phyloP scores from a whole-genome alignment of 37 sponge, comb jelly and placozoan species.

The Geodia barretti region DNA sequence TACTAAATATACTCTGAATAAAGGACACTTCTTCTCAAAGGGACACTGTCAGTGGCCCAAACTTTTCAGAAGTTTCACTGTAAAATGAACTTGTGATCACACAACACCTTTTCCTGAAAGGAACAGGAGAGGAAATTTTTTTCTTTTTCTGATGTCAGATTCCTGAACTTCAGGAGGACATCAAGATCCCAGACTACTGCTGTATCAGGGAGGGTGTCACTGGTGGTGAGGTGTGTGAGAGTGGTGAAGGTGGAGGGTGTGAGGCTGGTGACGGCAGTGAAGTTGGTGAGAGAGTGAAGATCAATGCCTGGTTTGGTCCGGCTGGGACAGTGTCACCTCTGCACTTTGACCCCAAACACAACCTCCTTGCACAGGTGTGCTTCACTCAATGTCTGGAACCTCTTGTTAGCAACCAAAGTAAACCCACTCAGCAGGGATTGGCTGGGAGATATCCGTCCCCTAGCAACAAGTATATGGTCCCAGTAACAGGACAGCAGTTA shows the following conservation, averaged over 20 bases:
- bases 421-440: too few species aligned
- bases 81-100: too few species aligned
- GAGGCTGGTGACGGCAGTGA: background rate
- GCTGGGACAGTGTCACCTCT: slow-evolving; percentile 96
- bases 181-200: slow-evolving; percentile 90
- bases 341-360: slow-evolving; percentile 94
- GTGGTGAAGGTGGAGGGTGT: background rate
- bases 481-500: too few species aligned
- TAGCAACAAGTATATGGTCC: too few species aligned
- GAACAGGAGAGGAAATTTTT: background rate
- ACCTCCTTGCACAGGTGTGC: slow-evolving; percentile 81
- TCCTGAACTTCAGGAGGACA: slow-evolving; percentile 81
- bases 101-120: too few species aligned
- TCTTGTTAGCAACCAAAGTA: too few species aligned
- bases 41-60: too few species aligned
- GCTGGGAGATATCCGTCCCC: too few species aligned
- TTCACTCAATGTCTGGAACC: too few species aligned
- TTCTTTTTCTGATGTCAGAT: slow-evolving; percentile 44
- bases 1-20: too few species aligned
- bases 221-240: background rate
- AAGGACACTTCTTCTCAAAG: too few species aligned
- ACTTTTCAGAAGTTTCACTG: too few species aligned
- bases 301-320: slow-evolving; percentile 98
- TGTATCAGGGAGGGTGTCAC: slow-evolving; percentile 24
- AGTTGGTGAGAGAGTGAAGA: slow-evolving; percentile 29